Base-by-base conservation (phyloP, 2,113 vertebrate species). In the Geothlypis trichas region DNA sequence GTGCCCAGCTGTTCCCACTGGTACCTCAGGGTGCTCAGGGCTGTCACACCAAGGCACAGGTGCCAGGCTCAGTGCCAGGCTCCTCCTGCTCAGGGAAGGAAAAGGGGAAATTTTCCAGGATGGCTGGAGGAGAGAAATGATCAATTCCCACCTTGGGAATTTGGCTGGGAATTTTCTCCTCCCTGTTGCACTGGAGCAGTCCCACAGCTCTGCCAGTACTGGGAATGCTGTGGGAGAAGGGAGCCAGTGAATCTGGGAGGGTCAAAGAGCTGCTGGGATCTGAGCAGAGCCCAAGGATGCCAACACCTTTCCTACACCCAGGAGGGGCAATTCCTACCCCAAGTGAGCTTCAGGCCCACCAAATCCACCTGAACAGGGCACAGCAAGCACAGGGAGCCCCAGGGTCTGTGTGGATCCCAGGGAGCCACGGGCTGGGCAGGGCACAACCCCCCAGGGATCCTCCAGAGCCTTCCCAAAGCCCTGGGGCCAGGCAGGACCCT, bases 11-110 rank as follows among this genome's bases (percentile, higher is more conserved):
- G 69, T 39, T 89, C 61, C 93, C 71, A 44, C 15, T 71, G 86
- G 11, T 39, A 12, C 5, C 61, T 30, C 54, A 28, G 9, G 49
- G 39, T 20, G 91, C 61, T 57, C n/a, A 62, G 91, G 1, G 37
- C 5, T 37, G 44, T 1, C 74, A 27, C 69, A 51, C 26, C 14
- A 1, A 87, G 77, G 78, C 76, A 77, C 52, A 24, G 46, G 20
- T 22, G 46, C 46, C 0, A 4, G 5, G 2, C 2, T 15, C 55
- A 21, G 51, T 5, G 2, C 59, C 52, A n/a, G 47, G 39, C 39
- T 81, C 77, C 42, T 39, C 27, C 52, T 37, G 30, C n/a, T 17
- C 62, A 13, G 8, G 27, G 21, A 74, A 84, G 23, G 42, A 20
- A 20, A 65, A 59, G 15, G 63, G 19, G 42, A 61, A 47, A 30